Evolutionary conservation across 2,888 invertebrate species (phyloP), one percentile per base, ranked within the genome.

Genomic region (Boloria selene): DNA sequence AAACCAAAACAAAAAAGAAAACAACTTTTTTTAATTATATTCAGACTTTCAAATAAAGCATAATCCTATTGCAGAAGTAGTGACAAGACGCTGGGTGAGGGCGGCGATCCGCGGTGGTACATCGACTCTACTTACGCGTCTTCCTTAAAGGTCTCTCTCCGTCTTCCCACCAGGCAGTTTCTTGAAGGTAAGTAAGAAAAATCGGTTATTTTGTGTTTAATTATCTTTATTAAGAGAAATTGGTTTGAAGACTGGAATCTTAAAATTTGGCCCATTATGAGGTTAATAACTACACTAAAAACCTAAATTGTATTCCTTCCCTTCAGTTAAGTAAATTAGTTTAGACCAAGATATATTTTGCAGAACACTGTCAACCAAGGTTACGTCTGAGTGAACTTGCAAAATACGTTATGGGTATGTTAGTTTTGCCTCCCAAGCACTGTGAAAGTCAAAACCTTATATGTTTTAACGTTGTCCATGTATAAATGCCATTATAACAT

Each of bases 121-220:
- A 91, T 92, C 70, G 92, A 92, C 77, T 90, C 90, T 2, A 82
- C 90, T 7, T 92, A 86, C 89, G 91, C 92, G 14, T 92, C 92
- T 1, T 90, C 90, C 0, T 86, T 92, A 53, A 92, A 92, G 71
- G 92, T 92, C 70, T 92, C 92, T 2, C 82, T 92, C 42, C 83
- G 90, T 49, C 79, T 92, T 63, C 92, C 92, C 22, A 92, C 92
- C 73, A 85, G 87, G 67, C 91, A 90, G 79, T 91, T 90, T 47
- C 75, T 92, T 75, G 89, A 92, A 91, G 92, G 92, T 91, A 79
- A 61, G 56, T 51, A 31, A n/a, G 16, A 59, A n/a, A 26, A 4
- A 13, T 58, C 22, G 22, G 18, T 14, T 17, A 16, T 17, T 38
- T n/a, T 4, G 13, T 17, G 16, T 53, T 26, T 13, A 26, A 26